phyloP scores from a whole-genome alignment of 1,140 invertebrate genomes.

The Drosophila bocqueti region DNA sequence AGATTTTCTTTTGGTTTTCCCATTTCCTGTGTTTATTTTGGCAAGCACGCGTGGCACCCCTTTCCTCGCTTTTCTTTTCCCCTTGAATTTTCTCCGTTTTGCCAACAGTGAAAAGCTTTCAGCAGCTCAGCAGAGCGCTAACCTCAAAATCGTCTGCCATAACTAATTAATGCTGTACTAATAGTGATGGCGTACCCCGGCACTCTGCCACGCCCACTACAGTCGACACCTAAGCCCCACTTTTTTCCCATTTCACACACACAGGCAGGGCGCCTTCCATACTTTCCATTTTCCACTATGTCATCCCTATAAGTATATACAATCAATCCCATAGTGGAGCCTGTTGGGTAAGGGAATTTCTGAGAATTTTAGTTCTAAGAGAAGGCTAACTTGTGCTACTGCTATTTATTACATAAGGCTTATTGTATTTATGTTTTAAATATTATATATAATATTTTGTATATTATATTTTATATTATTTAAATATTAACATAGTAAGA shows the following conservation, averaged over 20 bases:
- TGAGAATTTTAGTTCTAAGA: background rate
- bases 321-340: background rate
- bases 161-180: constrained; percentile 85
- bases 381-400: background rate
- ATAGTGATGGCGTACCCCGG: constrained; percentile 62
- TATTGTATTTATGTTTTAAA: background rate
- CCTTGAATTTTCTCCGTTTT: background rate
- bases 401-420: too few relatives aligned
- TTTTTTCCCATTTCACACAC: background rate
- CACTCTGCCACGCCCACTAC: constrained; percentile 31
- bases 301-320: constrained; percentile 24
- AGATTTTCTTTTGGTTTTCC: constrained; percentile 46
- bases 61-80: background rate
- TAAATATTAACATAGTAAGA: too few relatives aligned
- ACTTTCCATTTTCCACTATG: constrained; percentile 13
- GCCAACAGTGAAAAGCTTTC: constrained; percentile 82
- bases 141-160: constrained; percentile 85
- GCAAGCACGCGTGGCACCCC: constrained; percentile 1
- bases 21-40: constrained; percentile 53
- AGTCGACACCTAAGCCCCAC: constrained; percentile 29
- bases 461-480: background rate
- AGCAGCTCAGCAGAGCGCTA: constrained; percentile 61
- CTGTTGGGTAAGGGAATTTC: too few relatives aligned
- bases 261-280: too few relatives aligned
- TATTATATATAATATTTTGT: background rate